Evolutionary conservation across 2,113 vertebrate genomes (phyloP).

Genomic region (Drymodes brunneopygia): DNA sequence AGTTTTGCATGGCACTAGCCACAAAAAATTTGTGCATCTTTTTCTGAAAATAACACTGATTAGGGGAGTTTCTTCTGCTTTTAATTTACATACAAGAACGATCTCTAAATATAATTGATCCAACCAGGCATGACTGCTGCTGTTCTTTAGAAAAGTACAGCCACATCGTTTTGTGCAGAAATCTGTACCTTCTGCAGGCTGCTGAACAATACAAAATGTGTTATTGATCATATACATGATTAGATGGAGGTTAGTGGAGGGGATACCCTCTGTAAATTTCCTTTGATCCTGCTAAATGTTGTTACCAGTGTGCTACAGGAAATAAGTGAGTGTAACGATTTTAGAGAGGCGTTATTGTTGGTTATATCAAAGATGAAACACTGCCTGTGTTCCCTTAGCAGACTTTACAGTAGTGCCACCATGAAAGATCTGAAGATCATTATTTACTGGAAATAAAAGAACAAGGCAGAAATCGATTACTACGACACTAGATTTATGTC

Average conservation of each 20-base stretch:
- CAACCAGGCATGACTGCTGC: not conserved
- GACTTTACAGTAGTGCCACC: slow-evolving; percentile 60
- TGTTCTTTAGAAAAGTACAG: not conserved
- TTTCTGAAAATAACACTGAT: not conserved
- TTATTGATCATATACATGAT: slow-evolving; percentile 50
- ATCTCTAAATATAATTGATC: not conserved
- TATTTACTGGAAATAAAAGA: slow-evolving; percentile 81
- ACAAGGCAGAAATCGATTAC: slow-evolving; percentile 79
- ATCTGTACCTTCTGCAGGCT: not conserved
- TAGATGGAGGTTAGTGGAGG: slow-evolving; percentile 21
- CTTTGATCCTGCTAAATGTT: slow-evolving; percentile 41
- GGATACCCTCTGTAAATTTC: slow-evolving; percentile 38
- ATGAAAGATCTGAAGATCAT: slow-evolving; percentile 74
- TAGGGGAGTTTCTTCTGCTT: not conserved
- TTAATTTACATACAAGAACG: not conserved
- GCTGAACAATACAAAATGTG: slow-evolving; percentile 7
- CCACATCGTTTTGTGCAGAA: slow-evolving; percentile 3
- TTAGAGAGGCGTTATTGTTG: slow-evolving; percentile 14
- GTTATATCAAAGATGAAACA: slow-evolving; percentile 46
- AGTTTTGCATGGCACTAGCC: not conserved
- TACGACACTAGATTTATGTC: slow-evolving; percentile 75
- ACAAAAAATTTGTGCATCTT: not conserved
- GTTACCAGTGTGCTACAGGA: slow-evolving; percentile 12
- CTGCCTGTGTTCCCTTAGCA: slow-evolving; percentile 43
- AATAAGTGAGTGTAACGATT: slow-evolving; percentile 54